Evolutionary conservation across 2,797 vertebrate genomes (phyloP), one percentile per base, ranked within the genome.

Genomic region (Rhinoraja longicauda): DNA sequence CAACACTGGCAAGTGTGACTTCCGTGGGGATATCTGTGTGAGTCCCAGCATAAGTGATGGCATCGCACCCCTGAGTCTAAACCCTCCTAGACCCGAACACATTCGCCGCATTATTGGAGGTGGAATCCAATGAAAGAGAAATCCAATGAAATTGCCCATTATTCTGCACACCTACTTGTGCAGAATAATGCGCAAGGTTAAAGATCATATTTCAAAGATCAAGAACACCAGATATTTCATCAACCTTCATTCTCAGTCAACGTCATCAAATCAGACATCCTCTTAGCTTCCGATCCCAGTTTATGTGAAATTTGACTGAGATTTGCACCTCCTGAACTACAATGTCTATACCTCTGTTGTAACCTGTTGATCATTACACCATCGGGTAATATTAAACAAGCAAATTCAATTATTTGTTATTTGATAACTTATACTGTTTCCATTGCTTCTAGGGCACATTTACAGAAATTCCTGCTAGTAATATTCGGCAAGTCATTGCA

Each of bases 391-490:
- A 36, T 64, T 29, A 36, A 21, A 10, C 32, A 19, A 32, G n/a
- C 36, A 64, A 64, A 88, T 88, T 17, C 7, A 32, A 19, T 88
- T 88, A 12, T 64, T 88, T 88, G 29, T 86, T 59, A 62, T 24
- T 88, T 64, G n/a, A 19, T 62, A 88, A 64, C 36, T 88, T 64
- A 88, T 82, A 36, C 64, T 67, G 84, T 88, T 88, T 32, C 29
- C 82, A 7, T 95, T 94, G 93, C 93, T 95, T 96, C 73, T 95
- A 99, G 99, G 98, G 97, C 79, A 97, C 97, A 0, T 99, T 98
- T 95, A 98, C 97, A 59, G 98, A 99, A 96, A 95, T 98, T 94
- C 98, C 98, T 73, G 97, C 98, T 77, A 97, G 98, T 93, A 98
- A 97, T 73, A 94, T 98, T 76, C 97, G 98, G 93, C 98, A 97